These are phyloP conservation scores for Geodia barretti DNA, from an alignment of 37 sponge, comb jelly and placozoan genomes.

Conservation along the genomic window DNA sequence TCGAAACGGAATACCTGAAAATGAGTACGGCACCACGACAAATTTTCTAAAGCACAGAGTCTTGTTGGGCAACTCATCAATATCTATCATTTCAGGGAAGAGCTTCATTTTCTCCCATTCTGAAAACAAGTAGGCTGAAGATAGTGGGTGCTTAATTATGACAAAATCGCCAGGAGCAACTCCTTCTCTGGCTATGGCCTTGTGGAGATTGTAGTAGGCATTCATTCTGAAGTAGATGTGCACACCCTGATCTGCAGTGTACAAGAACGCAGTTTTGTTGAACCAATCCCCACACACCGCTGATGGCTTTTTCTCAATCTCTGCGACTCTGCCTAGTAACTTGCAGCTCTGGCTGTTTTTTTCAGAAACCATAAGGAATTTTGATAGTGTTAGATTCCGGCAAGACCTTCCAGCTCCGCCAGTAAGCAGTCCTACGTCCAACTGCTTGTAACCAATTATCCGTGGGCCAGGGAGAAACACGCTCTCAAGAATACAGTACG, in stretches of 20 bases:
- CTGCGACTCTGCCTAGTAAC: too few relatives aligned
- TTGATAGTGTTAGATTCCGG: neutral
- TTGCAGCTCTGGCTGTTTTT: too few relatives aligned
- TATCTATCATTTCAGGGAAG: constrained; percentile 30
- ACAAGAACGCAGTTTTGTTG: constrained; percentile 39
- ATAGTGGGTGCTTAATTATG: constrained; percentile 40
- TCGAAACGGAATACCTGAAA: constrained; percentile 35
- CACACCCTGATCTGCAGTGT: constrained; percentile 26
- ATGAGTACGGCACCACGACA: constrained; percentile 51
- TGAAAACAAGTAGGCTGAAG: constrained; percentile 25
- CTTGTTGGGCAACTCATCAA: constrained; percentile 30
- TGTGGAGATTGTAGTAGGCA: constrained; percentile 57
- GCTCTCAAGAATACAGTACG: constrained; percentile 27
- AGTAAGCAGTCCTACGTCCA: neutral
- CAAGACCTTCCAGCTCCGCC: constrained; percentile 5
- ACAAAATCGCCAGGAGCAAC: neutral
- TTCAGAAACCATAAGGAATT: neutral
- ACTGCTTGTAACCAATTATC: neutral
- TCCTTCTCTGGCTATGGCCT: constrained; percentile 5
- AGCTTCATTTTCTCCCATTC: constrained; percentile 56
- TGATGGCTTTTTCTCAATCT: too few relatives aligned
- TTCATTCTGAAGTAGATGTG: constrained; percentile 76
- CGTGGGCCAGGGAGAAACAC: constrained; percentile 18
- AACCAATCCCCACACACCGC: constrained; percentile 65
- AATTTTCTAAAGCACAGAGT: constrained; percentile 45